These are phyloP conservation scores for Syngnathus rostellatus DNA, from an alignment of 2,797 vertebrate species.

Conservation along the genomic window DNA sequence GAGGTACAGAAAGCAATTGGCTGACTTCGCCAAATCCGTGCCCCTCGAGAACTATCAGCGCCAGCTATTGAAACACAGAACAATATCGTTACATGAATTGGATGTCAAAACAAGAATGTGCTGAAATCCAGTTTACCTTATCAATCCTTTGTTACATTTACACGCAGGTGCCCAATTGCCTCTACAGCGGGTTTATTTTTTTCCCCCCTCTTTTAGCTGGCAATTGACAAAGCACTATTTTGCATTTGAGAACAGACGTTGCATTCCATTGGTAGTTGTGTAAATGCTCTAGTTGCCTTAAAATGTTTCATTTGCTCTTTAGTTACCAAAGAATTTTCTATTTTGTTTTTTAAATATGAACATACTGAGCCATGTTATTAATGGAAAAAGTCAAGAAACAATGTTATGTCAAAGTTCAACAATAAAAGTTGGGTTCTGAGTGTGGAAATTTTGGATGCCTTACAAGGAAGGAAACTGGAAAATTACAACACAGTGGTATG, in stretches of 20 bases:
- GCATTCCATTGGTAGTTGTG: slow-evolving; percentile 30
- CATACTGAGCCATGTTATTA: slow-evolving; percentile 31
- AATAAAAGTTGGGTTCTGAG: not conserved
- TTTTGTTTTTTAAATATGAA: slow-evolving; percentile 27
- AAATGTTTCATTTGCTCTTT: slow-evolving; percentile 48
- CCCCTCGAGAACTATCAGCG: not conserved
- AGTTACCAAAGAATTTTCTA: slow-evolving; percentile 68
- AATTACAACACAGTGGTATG: not conserved
- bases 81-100: slow-evolving; percentile 31
- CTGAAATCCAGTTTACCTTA: slow-evolving; percentile 62
- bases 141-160: slow-evolving; percentile 3
- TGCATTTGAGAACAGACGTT: slow-evolving; percentile 8
- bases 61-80: slow-evolving; percentile 9
- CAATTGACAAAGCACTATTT: slow-evolving; percentile 5
- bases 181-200: slow-evolving; percentile 10
- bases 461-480: not conserved
- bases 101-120: slow-evolving; percentile 12
- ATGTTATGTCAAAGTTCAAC: not conserved
- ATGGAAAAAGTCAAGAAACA: slow-evolving; percentile 30
- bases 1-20: not conserved
- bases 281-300: slow-evolving; percentile 74
- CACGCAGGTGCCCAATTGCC: not conserved
- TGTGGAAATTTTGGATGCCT: not conserved
- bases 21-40: not conserved
- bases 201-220: not conserved